Evolutionary conservation across 2,797 vertebrate genomes (phyloP), one percentile per base, ranked within the genome.

Genomic region (Lithobates sylvaticus): DNA sequence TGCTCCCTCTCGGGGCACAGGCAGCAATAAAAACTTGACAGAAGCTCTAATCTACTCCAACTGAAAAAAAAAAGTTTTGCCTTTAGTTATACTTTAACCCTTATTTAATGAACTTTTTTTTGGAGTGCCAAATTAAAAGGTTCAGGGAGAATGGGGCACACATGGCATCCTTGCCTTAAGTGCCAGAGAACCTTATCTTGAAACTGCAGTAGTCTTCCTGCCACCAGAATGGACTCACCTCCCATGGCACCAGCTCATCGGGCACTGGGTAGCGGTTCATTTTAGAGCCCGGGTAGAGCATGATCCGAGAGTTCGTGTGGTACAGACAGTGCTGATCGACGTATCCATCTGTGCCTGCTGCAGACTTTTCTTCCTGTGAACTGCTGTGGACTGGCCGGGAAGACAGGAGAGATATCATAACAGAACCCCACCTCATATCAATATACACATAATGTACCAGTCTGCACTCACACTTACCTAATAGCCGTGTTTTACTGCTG

Each of bases 211-310:
- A 2, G 42, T 10, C 10, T 42, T 44, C 42, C 42, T 47, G 44
- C 8, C 44, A 47, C 44, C 44, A 13, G 44, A 21, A 58, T 21
- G 61, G 7, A 26, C 61, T 65, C 64, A 87, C 85, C 85, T 87
- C 81, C 85, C 85, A 87, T 16, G 80, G 85, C 39, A 87, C 85
- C 54, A 87, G 16, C 32, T 87, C 85, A 79, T 87, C 85, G 0
- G 85, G 85, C 34, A 87, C 85, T 10, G 85, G 75, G 42, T 74
- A 73, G 10, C 85, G 80, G 2, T 1, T 32, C 1, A 69, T 34
- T 0, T 4, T 78, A n/a, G 42, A 78, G 42, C 73, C 16, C 0
- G 85, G 80, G n/a, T 87, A 87, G 2, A 36, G 27, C 58, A 87
- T 21, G 23, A 72, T 68, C 26, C 85, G 47, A 9, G 80, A 15